Percentiles rank a stretch among this genome's conserved stretches.
phyloP scores from a whole-genome alignment of 1,140 invertebrate genomes.

The Rhizoglyphus robini region DNA sequence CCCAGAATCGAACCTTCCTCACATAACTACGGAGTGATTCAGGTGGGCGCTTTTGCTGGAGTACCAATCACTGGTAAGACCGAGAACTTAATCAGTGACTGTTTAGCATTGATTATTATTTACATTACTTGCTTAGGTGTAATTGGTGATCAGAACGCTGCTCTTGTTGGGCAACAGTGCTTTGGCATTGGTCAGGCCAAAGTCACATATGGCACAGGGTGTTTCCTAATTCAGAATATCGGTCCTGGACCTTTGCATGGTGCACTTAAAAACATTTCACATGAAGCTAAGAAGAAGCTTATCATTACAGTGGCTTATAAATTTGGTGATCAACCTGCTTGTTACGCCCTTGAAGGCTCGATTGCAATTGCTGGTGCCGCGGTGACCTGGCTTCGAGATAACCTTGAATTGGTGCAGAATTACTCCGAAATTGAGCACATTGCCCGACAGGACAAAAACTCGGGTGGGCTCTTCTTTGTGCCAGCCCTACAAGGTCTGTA shows the following conservation, averaged over 20 bases:
- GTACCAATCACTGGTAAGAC: constrained; percentile 1
- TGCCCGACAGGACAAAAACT: constrained; percentile 54
- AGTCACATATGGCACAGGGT: constrained; percentile 80
- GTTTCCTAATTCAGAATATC: constrained; percentile 93
- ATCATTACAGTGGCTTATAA: constrained; percentile 87
- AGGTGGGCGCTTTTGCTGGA: not conserved
- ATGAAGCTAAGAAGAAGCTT: constrained; percentile 54
- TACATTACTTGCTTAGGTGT: no score
- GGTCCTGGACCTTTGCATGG: constrained; percentile 38
- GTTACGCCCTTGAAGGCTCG: constrained; percentile 69
- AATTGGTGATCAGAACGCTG: constrained; percentile 86
- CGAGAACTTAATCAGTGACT: no score
- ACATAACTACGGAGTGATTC: constrained; percentile 64
- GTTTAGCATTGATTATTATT: no score
- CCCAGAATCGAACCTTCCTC: constrained; percentile 77
- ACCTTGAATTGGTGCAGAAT: constrained; percentile 58
- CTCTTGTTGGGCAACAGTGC: constrained; percentile 86
- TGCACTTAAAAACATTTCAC: constrained; percentile 18
- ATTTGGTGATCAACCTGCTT: constrained; percentile 58
- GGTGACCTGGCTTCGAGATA: constrained; percentile 75
- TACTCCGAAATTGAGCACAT: constrained; percentile 62
- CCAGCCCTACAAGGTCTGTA: constrained; percentile 86
- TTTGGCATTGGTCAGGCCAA: constrained; percentile 77
- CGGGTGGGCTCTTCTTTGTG: constrained; percentile 81
- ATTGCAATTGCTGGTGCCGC: constrained; percentile 80